Conservation (phyloP, 2,113 vertebrate genomes). For the Erythrolamprus reginae region DNA sequence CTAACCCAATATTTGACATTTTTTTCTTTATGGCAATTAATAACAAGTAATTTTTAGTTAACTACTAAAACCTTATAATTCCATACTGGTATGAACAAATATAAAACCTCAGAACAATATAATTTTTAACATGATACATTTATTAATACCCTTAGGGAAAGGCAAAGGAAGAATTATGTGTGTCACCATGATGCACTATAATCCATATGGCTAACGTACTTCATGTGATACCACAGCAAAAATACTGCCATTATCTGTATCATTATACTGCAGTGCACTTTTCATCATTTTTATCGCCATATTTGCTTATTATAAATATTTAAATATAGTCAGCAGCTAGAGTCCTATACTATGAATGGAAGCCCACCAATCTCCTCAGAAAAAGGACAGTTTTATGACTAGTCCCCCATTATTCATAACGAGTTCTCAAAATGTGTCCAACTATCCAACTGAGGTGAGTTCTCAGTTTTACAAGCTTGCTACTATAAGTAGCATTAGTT, state of each 20-base stretch:
- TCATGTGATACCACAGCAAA: background rate
- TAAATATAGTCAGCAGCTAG: background rate
- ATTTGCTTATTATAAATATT: background rate
- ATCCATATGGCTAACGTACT: background rate
- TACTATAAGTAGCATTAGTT: background rate
- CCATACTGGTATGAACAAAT: background rate
- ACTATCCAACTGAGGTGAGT: background rate
- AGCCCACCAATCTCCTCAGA: background rate
- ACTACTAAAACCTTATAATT: constrained; percentile 1
- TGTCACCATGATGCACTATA: background rate
- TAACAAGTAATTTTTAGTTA: background rate
- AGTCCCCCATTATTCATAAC: background rate
- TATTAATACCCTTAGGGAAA: background rate
- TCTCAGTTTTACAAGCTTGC: background rate
- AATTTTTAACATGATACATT: background rate
- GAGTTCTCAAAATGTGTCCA: background rate
- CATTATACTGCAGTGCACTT: background rate
- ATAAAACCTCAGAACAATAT: background rate
- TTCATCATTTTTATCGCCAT: background rate
- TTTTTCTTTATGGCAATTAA: background rate
- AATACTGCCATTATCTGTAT: background rate
- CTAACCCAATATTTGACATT: background rate
- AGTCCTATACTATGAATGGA: background rate
- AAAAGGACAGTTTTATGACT: background rate
- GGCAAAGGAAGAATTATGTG: background rate